Conservation (phyloP, 2,888 invertebrate species). For the Clusia tigrina region DNA sequence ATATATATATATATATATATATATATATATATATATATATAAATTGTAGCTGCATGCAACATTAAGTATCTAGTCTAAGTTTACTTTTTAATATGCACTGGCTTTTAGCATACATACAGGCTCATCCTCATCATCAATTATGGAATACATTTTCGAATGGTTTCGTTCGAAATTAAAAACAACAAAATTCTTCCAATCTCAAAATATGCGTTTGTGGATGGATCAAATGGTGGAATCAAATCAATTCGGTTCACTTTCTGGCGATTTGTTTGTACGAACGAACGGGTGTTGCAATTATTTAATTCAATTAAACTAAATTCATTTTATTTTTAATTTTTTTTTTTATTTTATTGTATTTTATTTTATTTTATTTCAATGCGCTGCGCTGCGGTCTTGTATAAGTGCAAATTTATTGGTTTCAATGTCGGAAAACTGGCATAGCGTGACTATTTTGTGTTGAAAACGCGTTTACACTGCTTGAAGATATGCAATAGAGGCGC, state of each 20-base stretch:
- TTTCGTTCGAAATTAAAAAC: background rate
- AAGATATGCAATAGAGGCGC: background rate
- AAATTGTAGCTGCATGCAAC: too few species aligned
- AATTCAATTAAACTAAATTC: background rate
- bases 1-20: too few species aligned
- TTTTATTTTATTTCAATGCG: too few species aligned
- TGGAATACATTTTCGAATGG: slow-evolving; percentile 32
- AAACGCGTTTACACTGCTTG: background rate
- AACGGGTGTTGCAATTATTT: background rate
- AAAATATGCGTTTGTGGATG: background rate
- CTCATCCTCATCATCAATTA: slow-evolving; percentile 41
- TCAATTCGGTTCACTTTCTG: too few species aligned
- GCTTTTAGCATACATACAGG: slow-evolving; percentile 41
- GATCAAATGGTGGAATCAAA: too few species aligned
- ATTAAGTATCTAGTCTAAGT: too few species aligned
- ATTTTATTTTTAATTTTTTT: background rate
- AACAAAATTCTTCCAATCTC: too few species aligned
- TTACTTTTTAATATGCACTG: too few species aligned
- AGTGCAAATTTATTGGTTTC: background rate
- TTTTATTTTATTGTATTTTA: background rate
- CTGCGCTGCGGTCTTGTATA: too few species aligned
- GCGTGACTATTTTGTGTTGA: background rate
- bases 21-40: too few species aligned
- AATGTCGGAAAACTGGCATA: background rate
- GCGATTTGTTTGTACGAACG: background rate